A percentile compares a stretch with the other conserved stretches of the same genome.
These are phyloP conservation scores for Bhutanitis thaidina DNA, from an alignment of 2,888 invertebrate species.

Conservation along the genomic window DNA sequence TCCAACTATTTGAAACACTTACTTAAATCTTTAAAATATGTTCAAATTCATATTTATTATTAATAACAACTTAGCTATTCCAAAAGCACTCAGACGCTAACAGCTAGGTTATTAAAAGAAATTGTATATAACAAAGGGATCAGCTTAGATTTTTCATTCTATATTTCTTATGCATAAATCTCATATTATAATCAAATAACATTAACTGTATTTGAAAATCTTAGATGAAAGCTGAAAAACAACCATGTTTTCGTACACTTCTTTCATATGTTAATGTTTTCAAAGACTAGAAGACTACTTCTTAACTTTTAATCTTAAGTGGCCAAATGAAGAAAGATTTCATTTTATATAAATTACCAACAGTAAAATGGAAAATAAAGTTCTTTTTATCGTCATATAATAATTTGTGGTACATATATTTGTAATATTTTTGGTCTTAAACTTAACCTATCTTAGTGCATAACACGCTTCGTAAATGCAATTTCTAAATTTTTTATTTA, in stretches of 20 bases:
- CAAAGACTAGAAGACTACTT: slow-evolving; percentile 26
- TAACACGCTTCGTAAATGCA: not conserved
- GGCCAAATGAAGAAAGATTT: too few relatives aligned
- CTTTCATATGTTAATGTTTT: slow-evolving; percentile 43
- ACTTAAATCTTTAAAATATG: slow-evolving; percentile 62
- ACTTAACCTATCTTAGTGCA: too few relatives aligned
- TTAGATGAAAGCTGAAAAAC: slow-evolving; percentile 74
- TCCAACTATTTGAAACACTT: slow-evolving; percentile 44
- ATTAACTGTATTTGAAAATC: slow-evolving; percentile 49
- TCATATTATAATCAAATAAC: slow-evolving; percentile 38
- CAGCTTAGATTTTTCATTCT: slow-evolving; percentile 35
- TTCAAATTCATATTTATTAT: slow-evolving; percentile 62
- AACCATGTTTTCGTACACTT: slow-evolving; percentile 73
- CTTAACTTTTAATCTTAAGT: too few relatives aligned
- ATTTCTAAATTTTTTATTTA: not conserved
- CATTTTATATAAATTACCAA: too few relatives aligned
- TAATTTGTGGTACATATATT: too few relatives aligned
- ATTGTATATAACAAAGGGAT: slow-evolving; percentile 37
- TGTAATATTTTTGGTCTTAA: too few relatives aligned
- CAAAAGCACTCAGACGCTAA: slow-evolving; percentile 60
- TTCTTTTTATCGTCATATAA: too few relatives aligned
- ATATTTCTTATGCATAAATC: slow-evolving; percentile 37
- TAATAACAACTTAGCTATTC: slow-evolving; percentile 54
- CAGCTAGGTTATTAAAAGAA: slow-evolving; percentile 56
- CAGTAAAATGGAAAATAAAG: too few relatives aligned